Evolutionary conservation across 2,797 vertebrate species (phyloP).

Genomic region (Alfaro cultratus): DNA sequence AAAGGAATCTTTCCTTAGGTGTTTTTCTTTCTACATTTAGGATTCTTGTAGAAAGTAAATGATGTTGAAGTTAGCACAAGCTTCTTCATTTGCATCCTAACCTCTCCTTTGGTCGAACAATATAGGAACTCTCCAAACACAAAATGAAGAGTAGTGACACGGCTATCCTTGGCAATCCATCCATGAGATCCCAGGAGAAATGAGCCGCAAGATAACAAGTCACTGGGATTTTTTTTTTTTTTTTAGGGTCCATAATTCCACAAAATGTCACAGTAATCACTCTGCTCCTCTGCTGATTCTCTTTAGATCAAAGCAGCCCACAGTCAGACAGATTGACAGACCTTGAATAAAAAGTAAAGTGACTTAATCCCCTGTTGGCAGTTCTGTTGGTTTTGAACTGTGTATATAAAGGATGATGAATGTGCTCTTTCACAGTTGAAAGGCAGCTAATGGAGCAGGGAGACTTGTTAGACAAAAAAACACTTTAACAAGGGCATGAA

Average conservation of each 20-base stretch:
- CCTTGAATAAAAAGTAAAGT: conserved; percentile 26
- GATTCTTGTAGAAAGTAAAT: background rate
- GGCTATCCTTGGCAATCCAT: background rate
- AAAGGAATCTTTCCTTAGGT: background rate
- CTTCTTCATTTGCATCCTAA: background rate
- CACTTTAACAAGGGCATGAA: conserved; percentile 63
- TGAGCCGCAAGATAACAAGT: background rate
- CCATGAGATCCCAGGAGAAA: background rate
- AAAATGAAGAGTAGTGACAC: background rate
- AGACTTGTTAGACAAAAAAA: conserved; percentile 62
- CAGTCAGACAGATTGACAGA: conserved; percentile 4
- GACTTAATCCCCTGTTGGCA: conserved; percentile 42
- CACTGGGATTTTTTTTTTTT: background rate
- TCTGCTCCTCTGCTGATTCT: conserved; percentile 1
- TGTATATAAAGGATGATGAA: conserved; percentile 70
- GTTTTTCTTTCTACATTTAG: background rate
- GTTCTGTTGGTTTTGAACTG: conserved; percentile 38
- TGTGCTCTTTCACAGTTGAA: conserved; percentile 71
- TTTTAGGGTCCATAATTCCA: background rate
- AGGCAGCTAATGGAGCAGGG: conserved; percentile 74
- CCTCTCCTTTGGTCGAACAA: background rate
- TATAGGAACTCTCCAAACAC: background rate
- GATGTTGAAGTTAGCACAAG: background rate
- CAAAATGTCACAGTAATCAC: background rate
- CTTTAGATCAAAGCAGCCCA: conserved; percentile 10